These are phyloP conservation scores for Alectura lathami DNA, from an alignment of 2,113 vertebrate species.

Conservation along the genomic window DNA sequence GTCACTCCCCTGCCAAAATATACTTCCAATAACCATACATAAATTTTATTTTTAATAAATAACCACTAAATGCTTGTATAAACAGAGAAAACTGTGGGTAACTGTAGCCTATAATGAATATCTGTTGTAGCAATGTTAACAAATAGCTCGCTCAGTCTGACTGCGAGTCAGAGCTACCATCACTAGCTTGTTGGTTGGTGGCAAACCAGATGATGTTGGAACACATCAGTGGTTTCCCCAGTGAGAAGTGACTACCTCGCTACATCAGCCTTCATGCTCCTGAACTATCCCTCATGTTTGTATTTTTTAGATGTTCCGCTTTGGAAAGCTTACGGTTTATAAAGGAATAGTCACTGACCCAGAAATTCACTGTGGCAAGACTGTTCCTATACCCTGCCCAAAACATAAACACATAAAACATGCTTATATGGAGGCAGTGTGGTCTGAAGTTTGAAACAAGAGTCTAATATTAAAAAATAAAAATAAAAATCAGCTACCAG, in stretches of 20 bases:
- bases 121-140: slow-evolving; percentile 72
- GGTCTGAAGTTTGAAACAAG: background rate
- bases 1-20: slow-evolving; percentile 76
- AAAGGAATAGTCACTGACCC: slow-evolving; percentile 57
- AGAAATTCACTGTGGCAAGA: slow-evolving; percentile 57
- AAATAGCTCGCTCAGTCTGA: slow-evolving; percentile 46
- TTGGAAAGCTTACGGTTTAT: slow-evolving; percentile 37
- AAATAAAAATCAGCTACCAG: background rate
- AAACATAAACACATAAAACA: slow-evolving; percentile 52
- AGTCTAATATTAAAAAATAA: background rate
- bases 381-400: slow-evolving; percentile 28
- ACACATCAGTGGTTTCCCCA: slow-evolving; percentile 60
- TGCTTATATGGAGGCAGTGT: background rate
- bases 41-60: slow-evolving; percentile 85
- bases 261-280: slow-evolving; percentile 43
- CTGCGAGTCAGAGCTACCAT: slow-evolving; percentile 15
- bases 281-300: slow-evolving; percentile 26
- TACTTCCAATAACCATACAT: slow-evolving; percentile 78
- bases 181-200: slow-evolving; percentile 58
- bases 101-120: slow-evolving; percentile 75
- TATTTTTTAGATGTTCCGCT: slow-evolving; percentile 48
- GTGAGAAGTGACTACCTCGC: slow-evolving; percentile 49
- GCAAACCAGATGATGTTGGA: slow-evolving; percentile 56
- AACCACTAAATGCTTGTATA: slow-evolving; percentile 78
- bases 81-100: slow-evolving; percentile 78